Evolutionary conservation across 2,113 vertebrate species (phyloP).

Genomic region (Hypomesus transpacificus): DNA sequence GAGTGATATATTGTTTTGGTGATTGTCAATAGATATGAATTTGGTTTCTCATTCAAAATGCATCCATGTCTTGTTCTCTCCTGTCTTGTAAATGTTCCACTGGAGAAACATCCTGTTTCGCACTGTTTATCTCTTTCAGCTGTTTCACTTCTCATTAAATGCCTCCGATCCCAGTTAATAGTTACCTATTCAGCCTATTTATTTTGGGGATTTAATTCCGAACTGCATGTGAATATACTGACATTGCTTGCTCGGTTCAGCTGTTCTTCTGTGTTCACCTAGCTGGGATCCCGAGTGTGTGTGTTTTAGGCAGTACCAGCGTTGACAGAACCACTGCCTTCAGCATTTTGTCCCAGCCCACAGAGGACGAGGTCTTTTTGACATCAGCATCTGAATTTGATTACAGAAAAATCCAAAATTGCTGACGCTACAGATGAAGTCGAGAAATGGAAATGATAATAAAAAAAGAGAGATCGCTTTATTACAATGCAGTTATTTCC

Average conservation of each 20-base stretch:
- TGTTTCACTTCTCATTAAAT: neutral
- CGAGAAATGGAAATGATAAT: neutral
- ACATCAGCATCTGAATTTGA: neutral
- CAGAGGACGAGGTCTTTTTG: conserved; percentile 13
- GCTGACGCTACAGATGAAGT: neutral
- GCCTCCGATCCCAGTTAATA: neutral
- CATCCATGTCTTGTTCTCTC: conserved; percentile 1
- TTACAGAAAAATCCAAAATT: neutral
- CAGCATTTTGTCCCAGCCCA: conserved; percentile 29
- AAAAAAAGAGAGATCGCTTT: neutral
- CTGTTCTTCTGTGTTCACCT: too few relatives aligned
- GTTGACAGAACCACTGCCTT: conserved; percentile 19
- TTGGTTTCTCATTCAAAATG: conserved; percentile 16
- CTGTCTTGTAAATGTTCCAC: neutral
- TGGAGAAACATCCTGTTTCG: neutral
- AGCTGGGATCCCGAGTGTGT: too few relatives aligned
- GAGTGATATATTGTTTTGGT: conserved; percentile 18
- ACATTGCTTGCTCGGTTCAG: too few relatives aligned
- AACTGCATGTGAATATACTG: too few relatives aligned
- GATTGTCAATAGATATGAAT: conserved; percentile 42
- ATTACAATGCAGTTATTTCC: neutral
- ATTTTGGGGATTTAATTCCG: too few relatives aligned
- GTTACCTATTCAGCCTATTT: too few relatives aligned
- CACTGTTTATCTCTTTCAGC: neutral
- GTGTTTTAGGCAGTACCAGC: too few relatives aligned